phyloP scores from a whole-genome alignment of 2,113 vertebrate genomes.

The Saimiri boliviensis region DNA sequence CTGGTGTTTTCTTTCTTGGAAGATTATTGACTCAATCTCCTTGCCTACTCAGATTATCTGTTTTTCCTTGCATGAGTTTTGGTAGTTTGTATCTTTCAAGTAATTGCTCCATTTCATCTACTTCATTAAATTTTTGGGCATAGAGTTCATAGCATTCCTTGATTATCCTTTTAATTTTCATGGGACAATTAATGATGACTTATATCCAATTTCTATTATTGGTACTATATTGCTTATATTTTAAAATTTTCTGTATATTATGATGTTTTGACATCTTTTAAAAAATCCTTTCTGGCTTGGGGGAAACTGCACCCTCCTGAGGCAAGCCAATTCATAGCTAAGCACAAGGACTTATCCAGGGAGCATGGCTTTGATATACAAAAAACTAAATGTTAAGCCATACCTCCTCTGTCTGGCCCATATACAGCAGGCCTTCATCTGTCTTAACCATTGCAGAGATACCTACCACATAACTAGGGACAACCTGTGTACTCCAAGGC shows the following conservation, averaged over 20 bases:
- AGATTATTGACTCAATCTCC: not conserved
- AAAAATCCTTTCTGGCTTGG: not conserved
- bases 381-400: not conserved
- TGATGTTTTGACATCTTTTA: not conserved
- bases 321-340: not conserved
- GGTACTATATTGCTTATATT: not conserved
- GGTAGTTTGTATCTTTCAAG: not conserved
- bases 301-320: not conserved
- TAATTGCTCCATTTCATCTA: slow-evolving; percentile 3
- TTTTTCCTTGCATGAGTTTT: not conserved
- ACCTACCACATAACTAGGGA: not conserved
- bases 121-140: not conserved
- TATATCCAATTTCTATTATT: not conserved
- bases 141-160: not conserved
- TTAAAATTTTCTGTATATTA: not conserved
- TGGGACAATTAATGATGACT: not conserved
- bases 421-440: not conserved
- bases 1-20: not conserved
- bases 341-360: not conserved
- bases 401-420: not conserved
- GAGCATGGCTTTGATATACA: not conserved
- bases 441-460: not conserved
- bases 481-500: not conserved
- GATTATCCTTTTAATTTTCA: not conserved
- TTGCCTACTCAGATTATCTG: not conserved